Base-by-base conservation (phyloP, 2,113 vertebrate genomes). In the Chrysemys picta region DNA sequence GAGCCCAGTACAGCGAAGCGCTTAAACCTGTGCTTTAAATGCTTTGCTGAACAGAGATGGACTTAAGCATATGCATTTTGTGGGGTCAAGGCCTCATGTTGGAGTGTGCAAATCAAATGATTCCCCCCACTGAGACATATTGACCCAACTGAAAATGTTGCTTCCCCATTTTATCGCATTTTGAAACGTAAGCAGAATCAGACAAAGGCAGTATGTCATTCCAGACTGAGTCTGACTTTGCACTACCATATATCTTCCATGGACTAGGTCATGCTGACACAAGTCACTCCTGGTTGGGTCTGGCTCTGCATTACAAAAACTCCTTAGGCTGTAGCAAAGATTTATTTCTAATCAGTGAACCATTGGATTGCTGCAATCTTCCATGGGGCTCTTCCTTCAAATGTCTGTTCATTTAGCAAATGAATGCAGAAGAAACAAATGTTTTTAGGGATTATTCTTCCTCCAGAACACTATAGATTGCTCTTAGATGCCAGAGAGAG, bases 1-100 rank as follows among this genome's bases (percentile, higher is more conserved):
- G 91, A 94, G 94, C 78, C 86, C 91, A 91, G 94, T 97, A 95
- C 94, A 96, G 78, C 91, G 84, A 93, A 95, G 90, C 87, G 86
- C 81, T 96, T 82, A 25, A 82, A 59, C 22, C 85, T 31, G 94
- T 83, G 96, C 89, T 84, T 29, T 86, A 89, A 90, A 3, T 90
- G 24, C 45, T 78, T 45, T 78, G 3, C 25, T 27, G 45, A 47
- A 47, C 42, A 29, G 75, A 78, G 75, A 78, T 78, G 42, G 75
- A 45, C 25, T 47, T 47, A 78, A 25, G 69, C 78, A 50, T 27
- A 76, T 69, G 59, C 17, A 79, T 56, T 76, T 81, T 25, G 96
- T 25, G 29, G 22, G 45, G 95, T 88, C 87, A 90, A 88, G 90
- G 90, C 24, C 75, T 78, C 25, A 29, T 56, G 82, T 29, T n/a